Conservation (phyloP, 2,797 vertebrate species). For the Sebastes oblongus region DNA sequence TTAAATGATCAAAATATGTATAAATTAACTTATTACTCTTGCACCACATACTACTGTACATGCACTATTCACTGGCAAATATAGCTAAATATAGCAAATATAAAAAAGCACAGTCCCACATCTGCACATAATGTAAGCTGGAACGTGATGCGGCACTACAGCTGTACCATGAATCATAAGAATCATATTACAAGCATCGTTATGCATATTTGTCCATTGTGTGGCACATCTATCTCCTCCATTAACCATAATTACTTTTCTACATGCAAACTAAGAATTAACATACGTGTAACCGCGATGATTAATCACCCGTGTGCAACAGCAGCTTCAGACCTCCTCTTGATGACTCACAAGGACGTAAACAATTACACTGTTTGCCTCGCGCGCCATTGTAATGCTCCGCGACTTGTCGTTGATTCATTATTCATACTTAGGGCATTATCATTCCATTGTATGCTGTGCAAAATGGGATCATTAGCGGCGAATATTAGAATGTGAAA, state of each 20-base stretch:
- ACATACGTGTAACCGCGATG: constrained; percentile 59
- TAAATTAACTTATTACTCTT: not conserved
- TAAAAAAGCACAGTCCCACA: not conserved
- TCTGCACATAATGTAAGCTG: not conserved
- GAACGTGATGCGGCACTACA: not conserved
- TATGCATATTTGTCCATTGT: constrained; percentile 59
- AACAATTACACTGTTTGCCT: constrained; percentile 66
- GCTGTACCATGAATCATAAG: constrained; percentile 51
- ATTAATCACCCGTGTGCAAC: constrained; percentile 64
- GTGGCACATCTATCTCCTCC: constrained; percentile 59
- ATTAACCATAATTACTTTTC: constrained; percentile 69
- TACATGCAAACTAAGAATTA: constrained; percentile 65
- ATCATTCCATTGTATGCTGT: constrained; percentile 76
- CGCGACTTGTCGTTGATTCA: constrained; percentile 70
- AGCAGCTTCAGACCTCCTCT: constrained; percentile 48
- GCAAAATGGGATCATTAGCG: constrained; percentile 79
- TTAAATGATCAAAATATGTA: not conserved
- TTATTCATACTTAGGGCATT: constrained; percentile 77
- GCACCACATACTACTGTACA: not conserved
- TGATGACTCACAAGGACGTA: constrained; percentile 69
- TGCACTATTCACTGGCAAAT: not conserved
- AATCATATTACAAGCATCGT: constrained; percentile 49
- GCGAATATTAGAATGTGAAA: constrained; percentile 77
- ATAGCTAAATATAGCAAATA: not conserved
- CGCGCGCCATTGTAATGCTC: constrained; percentile 50